Conservation (phyloP, 2,113 vertebrate species). For the Eubucco bourcierii region DNA sequence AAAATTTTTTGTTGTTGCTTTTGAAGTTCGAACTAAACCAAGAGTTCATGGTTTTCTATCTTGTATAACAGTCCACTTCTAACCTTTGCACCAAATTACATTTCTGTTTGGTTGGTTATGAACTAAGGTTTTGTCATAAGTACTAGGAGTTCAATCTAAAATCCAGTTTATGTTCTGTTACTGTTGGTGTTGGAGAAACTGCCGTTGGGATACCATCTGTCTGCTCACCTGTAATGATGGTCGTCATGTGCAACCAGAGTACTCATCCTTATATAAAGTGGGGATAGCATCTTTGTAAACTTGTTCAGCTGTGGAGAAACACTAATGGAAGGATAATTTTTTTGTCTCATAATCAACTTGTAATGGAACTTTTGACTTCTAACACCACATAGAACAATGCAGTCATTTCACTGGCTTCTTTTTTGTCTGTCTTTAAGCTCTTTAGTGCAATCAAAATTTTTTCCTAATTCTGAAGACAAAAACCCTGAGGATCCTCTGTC, state of each 20-base stretch:
- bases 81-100: background rate
- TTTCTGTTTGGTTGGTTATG: background rate
- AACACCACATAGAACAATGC: background rate
- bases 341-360: background rate
- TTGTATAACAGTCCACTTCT: background rate
- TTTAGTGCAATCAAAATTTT: slow-evolving; percentile 93
- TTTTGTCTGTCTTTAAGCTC: slow-evolving; percentile 78
- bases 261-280: background rate
- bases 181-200: background rate
- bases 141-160: background rate
- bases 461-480: slow-evolving; percentile 92
- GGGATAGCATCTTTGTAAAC: background rate
- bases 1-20: background rate
- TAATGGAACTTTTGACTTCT: background rate
- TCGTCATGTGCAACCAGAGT: background rate
- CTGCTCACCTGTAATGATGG: background rate
- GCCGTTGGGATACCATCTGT: background rate
- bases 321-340: background rate
- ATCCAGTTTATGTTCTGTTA: background rate
- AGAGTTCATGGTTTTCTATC: background rate
- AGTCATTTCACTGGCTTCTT: background rate
- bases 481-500: slow-evolving; percentile 96
- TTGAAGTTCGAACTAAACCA: background rate
- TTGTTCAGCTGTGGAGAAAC: background rate
- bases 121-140: background rate